Conservation (phyloP, 2,888 invertebrate species). For the Diplazon laetatorius region DNA sequence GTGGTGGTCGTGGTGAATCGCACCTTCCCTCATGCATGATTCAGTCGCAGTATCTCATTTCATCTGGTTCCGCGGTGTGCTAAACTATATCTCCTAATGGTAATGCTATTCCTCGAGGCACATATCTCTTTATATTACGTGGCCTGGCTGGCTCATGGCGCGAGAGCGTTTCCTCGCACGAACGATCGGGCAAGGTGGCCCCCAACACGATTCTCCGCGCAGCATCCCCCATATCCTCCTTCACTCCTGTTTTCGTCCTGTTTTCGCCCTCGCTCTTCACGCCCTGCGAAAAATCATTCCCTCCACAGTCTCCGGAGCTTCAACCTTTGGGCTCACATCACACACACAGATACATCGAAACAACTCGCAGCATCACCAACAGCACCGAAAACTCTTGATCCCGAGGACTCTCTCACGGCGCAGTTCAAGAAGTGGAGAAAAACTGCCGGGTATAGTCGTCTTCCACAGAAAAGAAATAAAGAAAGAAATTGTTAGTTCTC, state of each 20-base stretch:
- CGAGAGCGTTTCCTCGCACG: constrained; percentile 50
- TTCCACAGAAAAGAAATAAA: constrained; percentile 80
- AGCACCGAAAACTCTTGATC: constrained; percentile 40
- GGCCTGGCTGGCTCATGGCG: constrained; percentile 75
- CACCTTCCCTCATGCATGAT: constrained; percentile 82
- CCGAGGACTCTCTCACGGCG: constrained; percentile 50
- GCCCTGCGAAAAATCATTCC: constrained; percentile 56
- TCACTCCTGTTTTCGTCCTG: constrained; percentile 55
- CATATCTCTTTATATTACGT: constrained; percentile 82
- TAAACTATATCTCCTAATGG: constrained; percentile 83
- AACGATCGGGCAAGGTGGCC: constrained; percentile 51
- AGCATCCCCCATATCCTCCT: constrained; percentile 50
- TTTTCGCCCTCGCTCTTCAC: constrained; percentile 34
- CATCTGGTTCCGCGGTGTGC: constrained; percentile 79
- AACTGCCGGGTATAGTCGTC: background rate
- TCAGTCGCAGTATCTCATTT: constrained; percentile 82
- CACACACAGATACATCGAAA: constrained; percentile 44
- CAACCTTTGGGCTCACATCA: constrained; percentile 2
- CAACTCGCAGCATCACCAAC: constrained; percentile 38
- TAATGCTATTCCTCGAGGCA: constrained; percentile 81
- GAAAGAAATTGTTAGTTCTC: constrained; percentile 83
- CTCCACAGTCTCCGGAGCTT: constrained; percentile 30
- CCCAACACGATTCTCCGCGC: constrained; percentile 53
- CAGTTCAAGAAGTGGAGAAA: constrained; percentile 56
- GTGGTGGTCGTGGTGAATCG: constrained; percentile 76